phyloP scores from a whole-genome alignment of 2,113 vertebrate genomes.

The Lontra canadensis region DNA sequence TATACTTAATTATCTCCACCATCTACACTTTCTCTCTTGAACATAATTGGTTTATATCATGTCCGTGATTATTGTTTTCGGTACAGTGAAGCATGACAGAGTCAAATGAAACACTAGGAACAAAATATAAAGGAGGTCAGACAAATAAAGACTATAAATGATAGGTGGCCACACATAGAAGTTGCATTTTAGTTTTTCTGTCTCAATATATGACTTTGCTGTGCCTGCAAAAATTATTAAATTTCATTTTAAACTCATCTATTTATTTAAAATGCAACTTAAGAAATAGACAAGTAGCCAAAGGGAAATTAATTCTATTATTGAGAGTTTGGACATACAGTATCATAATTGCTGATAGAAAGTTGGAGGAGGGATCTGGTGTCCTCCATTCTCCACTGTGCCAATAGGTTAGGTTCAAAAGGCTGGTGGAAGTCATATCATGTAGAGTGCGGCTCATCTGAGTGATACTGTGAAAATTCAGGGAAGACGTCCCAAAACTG shows the following conservation, averaged over 20 bases:
- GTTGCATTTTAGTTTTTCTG: not conserved
- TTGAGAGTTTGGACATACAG: not conserved
- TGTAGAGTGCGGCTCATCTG: not conserved
- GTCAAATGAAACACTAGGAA: slow-evolving; percentile 56
- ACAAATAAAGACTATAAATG: slow-evolving; percentile 54
- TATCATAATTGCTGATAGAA: not conserved
- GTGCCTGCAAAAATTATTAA: not conserved
- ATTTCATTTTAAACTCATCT: not conserved
- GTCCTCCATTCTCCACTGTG: not conserved
- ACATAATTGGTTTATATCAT: slow-evolving; percentile 70
- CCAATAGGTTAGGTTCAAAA: not conserved
- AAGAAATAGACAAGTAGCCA: not conserved
- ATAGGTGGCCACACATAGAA: not conserved
- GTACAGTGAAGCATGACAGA: slow-evolving; percentile 62
- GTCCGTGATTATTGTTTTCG: slow-evolving; percentile 56
- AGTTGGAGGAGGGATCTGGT: not conserved
- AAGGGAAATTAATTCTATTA: not conserved
- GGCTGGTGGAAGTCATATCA: not conserved
- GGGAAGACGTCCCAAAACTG: not conserved
- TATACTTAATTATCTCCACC: slow-evolving; percentile 57
- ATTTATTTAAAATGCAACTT: not conserved
- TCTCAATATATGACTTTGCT: not conserved
- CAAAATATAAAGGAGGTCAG: slow-evolving; percentile 58
- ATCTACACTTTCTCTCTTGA: slow-evolving; percentile 46
- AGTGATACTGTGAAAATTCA: not conserved